phyloP scores from a whole-genome alignment of 2,888 invertebrate genomes.

The Lordiphosa andalusiaca region DNA sequence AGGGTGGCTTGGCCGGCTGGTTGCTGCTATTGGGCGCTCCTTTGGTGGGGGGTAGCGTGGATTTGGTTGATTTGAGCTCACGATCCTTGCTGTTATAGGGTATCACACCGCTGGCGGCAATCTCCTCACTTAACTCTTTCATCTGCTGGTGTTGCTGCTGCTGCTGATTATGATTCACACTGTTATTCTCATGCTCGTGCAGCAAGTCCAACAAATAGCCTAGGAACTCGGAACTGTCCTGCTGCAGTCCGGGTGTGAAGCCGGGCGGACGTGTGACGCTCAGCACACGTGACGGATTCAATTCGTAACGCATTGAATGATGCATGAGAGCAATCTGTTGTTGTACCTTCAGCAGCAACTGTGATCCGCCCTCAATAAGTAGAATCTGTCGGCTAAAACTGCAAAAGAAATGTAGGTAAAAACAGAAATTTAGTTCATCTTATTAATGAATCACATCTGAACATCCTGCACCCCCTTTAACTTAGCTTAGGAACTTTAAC shows the following conservation, averaged over 20 bases:
- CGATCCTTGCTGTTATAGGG: constrained; percentile 55
- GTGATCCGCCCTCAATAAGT: constrained; percentile 81
- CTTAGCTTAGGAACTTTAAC: too few species aligned
- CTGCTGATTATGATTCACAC: constrained; percentile 4
- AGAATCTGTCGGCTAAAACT: constrained; percentile 87
- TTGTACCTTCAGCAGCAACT: constrained; percentile 85
- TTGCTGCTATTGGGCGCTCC: constrained; percentile 4
- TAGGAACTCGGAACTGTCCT: constrained; percentile 93
- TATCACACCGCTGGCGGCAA: constrained; percentile 49
- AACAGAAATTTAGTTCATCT: too few species aligned
- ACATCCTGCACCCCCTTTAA: too few species aligned
- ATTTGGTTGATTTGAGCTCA: constrained; percentile 29
- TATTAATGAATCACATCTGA: too few species aligned
- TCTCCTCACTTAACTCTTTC: constrained; percentile 35
- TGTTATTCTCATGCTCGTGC: constrained; percentile 86
- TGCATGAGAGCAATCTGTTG: constrained; percentile 87
- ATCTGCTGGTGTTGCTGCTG: background rate
- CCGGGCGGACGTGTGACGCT: constrained; percentile 87
- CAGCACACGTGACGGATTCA: constrained; percentile 88
- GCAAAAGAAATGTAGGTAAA: background rate
- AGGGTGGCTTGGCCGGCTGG: constrained; percentile 41
- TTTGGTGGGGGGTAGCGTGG: constrained; percentile 10
- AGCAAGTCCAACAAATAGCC: constrained; percentile 84
- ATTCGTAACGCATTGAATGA: constrained; percentile 84
- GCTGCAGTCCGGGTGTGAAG: constrained; percentile 89